Percentiles rank a stretch among this genome's conserved stretches.
Evolutionary conservation across 2,797 vertebrate species (phyloP).

Genomic region (Mus minutoides): DNA sequence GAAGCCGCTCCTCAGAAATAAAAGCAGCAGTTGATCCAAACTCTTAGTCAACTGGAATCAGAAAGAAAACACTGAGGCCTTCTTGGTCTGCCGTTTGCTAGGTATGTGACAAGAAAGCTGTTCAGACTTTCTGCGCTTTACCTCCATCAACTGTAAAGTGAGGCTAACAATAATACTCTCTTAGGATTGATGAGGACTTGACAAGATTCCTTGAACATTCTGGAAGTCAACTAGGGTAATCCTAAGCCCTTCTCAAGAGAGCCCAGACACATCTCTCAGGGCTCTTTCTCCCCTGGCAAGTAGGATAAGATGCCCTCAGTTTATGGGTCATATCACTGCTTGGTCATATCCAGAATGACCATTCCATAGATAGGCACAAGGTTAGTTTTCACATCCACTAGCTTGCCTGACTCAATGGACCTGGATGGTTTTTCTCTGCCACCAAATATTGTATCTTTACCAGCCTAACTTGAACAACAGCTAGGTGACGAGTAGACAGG

Average conservation of each 20-base stretch:
- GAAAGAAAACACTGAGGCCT: not conserved
- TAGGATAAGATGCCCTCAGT: not conserved
- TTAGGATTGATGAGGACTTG: not conserved
- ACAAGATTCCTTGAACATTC: not conserved
- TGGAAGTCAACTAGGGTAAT: not conserved
- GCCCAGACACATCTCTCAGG: not conserved
- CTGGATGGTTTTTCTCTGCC: not conserved
- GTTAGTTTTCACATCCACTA: not conserved
- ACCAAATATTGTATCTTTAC: not conserved
- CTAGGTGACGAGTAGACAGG: not conserved
- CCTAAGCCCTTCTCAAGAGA: not conserved
- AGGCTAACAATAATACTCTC: not conserved
- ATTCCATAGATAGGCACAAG: not conserved
- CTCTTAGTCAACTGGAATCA: not conserved
- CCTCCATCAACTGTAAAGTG: not conserved
- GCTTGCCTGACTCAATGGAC: not conserved
- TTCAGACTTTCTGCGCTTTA: constrained; percentile 32
- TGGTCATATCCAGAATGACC: not conserved
- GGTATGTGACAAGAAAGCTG: not conserved
- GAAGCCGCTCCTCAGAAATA: constrained; percentile 14
- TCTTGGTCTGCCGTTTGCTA: not conserved
- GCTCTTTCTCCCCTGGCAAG: not conserved
- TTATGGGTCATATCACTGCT: not conserved
- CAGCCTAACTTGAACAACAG: not conserved
- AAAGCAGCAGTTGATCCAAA: not conserved